phyloP scores from a whole-genome alignment of 2,113 vertebrate genomes.

The Coptodon bakossiorum region DNA sequence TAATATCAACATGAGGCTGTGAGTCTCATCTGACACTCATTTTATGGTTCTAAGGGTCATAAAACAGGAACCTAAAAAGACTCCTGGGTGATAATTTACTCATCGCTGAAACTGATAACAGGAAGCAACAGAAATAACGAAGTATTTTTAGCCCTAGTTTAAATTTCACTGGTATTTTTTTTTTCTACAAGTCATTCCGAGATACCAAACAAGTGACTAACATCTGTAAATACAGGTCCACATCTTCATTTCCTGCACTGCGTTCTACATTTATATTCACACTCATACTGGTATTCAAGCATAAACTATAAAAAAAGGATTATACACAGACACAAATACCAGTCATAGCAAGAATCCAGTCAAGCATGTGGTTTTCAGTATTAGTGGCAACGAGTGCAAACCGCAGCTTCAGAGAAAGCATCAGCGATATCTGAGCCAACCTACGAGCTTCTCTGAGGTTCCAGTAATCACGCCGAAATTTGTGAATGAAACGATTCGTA shows the following conservation, averaged over 20 bases:
- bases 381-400: not conserved
- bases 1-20: not conserved
- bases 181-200: not conserved
- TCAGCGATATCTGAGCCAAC: not conserved
- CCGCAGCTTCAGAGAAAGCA: not conserved
- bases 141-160: not conserved
- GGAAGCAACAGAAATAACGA: not conserved
- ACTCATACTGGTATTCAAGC: not conserved
- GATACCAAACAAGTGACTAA: not conserved
- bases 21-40: not conserved
- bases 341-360: not conserved
- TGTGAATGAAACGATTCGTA: not conserved
- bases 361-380: not conserved
- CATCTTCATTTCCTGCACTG: not conserved
- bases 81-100: not conserved
- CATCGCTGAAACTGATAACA: slow-evolving; percentile 13
- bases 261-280: not conserved
- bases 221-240: not conserved
- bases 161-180: not conserved
- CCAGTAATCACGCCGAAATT: not conserved
- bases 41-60: not conserved
- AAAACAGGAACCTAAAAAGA: not conserved
- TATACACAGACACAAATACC: not conserved
- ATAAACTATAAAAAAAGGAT: not conserved
- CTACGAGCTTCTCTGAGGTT: not conserved